A percentile compares a stretch with the other conserved stretches of the same genome.
These are phyloP conservation scores for Hypena proboscidalis DNA, from an alignment of 2,888 invertebrate species.

Conservation along the genomic window DNA sequence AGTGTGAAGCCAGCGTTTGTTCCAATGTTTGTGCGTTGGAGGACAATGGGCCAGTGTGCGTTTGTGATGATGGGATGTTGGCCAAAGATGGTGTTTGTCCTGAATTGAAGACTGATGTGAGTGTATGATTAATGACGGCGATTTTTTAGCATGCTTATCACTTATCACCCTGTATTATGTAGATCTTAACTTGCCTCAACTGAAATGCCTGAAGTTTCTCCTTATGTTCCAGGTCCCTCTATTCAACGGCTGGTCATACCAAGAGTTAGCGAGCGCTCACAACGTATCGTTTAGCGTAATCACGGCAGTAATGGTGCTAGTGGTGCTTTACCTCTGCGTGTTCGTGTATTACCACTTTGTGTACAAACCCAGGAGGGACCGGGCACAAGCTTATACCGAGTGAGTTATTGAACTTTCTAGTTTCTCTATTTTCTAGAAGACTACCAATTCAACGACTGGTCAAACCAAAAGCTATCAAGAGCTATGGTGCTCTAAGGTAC, in stretches of 20 bases:
- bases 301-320: slow-evolving; percentile 43
- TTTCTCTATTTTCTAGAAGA: slow-evolving; percentile 42
- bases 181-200: too few species aligned
- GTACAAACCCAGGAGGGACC: slow-evolving; percentile 44
- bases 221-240: slow-evolving; percentile 52
- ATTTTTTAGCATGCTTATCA: too few species aligned
- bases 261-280: slow-evolving; percentile 45
- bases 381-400: slow-evolving; percentile 54
- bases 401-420: too few species aligned
- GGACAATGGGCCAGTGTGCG: slow-evolving; percentile 68
- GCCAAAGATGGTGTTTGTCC: slow-evolving; percentile 52
- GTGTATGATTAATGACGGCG: too few species aligned
- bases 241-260: slow-evolving; percentile 63
- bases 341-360: slow-evolving; percentile 62
- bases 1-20: slow-evolving; percentile 81
- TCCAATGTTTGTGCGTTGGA: slow-evolving; percentile 86
- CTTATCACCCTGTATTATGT: too few species aligned
- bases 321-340: slow-evolving; percentile 52
- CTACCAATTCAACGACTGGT: slow-evolving; percentile 66
- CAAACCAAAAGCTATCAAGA: slow-evolving; percentile 41
- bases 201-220: not conserved
- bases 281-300: slow-evolving; percentile 48
- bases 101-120: slow-evolving; percentile 47
- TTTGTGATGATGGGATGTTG: slow-evolving; percentile 81
- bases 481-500: too few species aligned